Evolutionary conservation across 2,888 invertebrate genomes (phyloP).

Genomic region (Biston stratarius): DNA sequence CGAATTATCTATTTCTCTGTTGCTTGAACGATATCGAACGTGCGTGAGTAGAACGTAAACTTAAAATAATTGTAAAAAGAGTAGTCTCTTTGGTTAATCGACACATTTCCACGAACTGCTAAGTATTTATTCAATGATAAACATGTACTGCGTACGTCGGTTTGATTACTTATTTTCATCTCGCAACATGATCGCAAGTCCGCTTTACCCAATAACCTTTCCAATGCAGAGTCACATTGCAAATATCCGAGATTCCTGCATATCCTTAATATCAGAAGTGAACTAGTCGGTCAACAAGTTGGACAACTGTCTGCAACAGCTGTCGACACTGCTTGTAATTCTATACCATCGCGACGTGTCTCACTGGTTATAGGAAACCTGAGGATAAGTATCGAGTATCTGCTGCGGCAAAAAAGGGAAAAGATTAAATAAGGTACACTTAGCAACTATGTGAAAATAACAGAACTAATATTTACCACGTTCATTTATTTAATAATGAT

Average conservation of each 20-base stretch:
- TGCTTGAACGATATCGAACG: too few species aligned
- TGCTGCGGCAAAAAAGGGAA: neutral
- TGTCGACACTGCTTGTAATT: conserved; percentile 25
- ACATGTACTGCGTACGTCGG: too few species aligned
- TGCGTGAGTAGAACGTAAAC: too few species aligned
- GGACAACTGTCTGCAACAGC: conserved; percentile 23
- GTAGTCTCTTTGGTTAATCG: neutral
- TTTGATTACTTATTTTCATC: neutral
- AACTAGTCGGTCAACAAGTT: conserved; percentile 19
- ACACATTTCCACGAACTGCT: neutral
- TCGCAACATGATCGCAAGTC: conserved; percentile 1
- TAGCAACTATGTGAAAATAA: too few species aligned
- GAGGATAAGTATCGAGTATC: neutral
- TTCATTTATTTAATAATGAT: too few species aligned
- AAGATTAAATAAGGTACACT: neutral
- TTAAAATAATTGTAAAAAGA: too few species aligned
- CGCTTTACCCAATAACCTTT: conserved; percentile 30
- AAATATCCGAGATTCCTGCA: conserved; percentile 27
- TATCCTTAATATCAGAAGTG: conserved; percentile 22
- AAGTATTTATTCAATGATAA: neutral
- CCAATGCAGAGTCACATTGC: conserved; percentile 16
- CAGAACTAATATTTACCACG: too few species aligned
- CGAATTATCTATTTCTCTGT: too few species aligned
- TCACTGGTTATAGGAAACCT: conserved; percentile 10
- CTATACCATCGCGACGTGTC: conserved; percentile 8